These are phyloP conservation scores for Dryadula phaetusa DNA, from an alignment of 2,888 invertebrate species.

Conservation along the genomic window DNA sequence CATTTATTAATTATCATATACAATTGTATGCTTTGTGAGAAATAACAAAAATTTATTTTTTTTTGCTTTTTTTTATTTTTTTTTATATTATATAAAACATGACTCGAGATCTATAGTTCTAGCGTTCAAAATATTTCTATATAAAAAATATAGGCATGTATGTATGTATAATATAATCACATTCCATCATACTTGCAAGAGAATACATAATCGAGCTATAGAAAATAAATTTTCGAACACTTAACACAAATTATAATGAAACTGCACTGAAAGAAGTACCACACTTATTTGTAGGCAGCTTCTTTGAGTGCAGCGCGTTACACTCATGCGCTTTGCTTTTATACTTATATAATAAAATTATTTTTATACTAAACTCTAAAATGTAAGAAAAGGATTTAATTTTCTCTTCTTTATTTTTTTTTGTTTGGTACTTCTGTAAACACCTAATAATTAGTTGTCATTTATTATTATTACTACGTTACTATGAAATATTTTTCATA, in stretches of 20 bases:
- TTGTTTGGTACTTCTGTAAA: neutral
- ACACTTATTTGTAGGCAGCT: slow-evolving; percentile 19
- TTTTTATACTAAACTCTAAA: slow-evolving; percentile 1
- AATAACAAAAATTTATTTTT: neutral
- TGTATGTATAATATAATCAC: neutral
- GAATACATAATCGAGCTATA: slow-evolving; percentile 14
- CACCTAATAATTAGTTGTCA: neutral
- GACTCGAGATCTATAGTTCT: neutral
- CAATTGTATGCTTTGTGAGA: neutral
- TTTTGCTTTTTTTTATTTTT: neutral
- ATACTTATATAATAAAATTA: neutral
- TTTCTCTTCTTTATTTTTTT: neutral
- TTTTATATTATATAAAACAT: neutral
- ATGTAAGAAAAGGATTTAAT: neutral
- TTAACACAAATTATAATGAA: slow-evolving; percentile 20
- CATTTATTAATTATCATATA: neutral
- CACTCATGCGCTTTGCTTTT: slow-evolving; percentile 26
- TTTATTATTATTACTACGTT: neutral
- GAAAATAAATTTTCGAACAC: slow-evolving; percentile 16
- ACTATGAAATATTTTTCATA: too few relatives aligned
- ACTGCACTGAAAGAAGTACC: slow-evolving; percentile 30
- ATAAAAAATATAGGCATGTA: slow-evolving; percentile 12
- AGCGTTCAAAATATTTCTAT: slow-evolving; percentile 9
- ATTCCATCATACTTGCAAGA: neutral
- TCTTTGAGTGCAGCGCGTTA: slow-evolving; percentile 30